A percentile compares a stretch with the other conserved stretches of the same genome.
Conservation (phyloP, 2,797 vertebrate genomes). For the Zenarchopterus dispar region DNA sequence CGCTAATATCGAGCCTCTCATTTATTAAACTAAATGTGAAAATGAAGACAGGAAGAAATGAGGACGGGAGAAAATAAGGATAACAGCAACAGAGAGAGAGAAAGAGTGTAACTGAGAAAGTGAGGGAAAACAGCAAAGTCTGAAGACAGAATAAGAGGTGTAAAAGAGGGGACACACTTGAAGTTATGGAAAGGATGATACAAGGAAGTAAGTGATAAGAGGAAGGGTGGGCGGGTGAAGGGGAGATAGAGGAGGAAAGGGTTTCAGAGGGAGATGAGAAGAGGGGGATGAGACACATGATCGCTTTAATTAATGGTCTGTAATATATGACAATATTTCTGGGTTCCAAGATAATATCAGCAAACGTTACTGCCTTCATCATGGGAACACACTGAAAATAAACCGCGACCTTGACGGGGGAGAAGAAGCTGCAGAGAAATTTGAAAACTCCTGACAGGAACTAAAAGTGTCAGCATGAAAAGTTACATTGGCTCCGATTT, state of each 20-base stretch:
- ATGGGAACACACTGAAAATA: slow-evolving; percentile 60
- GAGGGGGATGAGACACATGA: slow-evolving; percentile 45
- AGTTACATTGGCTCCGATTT: slow-evolving; percentile 50
- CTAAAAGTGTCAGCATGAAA: slow-evolving; percentile 52
- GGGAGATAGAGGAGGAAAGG: slow-evolving; percentile 34
- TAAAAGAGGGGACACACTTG: slow-evolving; percentile 7
- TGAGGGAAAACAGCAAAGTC: slow-evolving; percentile 3
- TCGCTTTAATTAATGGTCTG: slow-evolving; percentile 74
- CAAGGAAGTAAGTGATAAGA: slow-evolving; percentile 34
- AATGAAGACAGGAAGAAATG: slow-evolving; percentile 16
- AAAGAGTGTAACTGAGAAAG: not conserved
- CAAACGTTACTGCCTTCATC: slow-evolving; percentile 66
- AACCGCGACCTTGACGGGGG: slow-evolving; percentile 65
- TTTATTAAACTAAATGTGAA: slow-evolving; percentile 61
- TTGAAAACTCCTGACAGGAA: slow-evolving; percentile 38
- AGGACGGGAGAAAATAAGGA: not conserved
- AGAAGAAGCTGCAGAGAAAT: slow-evolving; percentile 37
- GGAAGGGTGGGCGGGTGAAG: slow-evolving; percentile 6
- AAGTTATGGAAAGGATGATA: slow-evolving; percentile 42
- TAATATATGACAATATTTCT: slow-evolving; percentile 68
- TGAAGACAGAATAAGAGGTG: slow-evolving; percentile 20
- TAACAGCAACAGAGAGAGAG: not conserved
- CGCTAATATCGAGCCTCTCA: slow-evolving; percentile 53
- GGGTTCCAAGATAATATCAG: slow-evolving; percentile 74
- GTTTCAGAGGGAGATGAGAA: slow-evolving; percentile 54